Percentiles rank a stretch among this genome's conserved stretches.
phyloP scores from a whole-genome alignment of 2,888 invertebrate genomes.

The Margaritifera margaritifera region DNA sequence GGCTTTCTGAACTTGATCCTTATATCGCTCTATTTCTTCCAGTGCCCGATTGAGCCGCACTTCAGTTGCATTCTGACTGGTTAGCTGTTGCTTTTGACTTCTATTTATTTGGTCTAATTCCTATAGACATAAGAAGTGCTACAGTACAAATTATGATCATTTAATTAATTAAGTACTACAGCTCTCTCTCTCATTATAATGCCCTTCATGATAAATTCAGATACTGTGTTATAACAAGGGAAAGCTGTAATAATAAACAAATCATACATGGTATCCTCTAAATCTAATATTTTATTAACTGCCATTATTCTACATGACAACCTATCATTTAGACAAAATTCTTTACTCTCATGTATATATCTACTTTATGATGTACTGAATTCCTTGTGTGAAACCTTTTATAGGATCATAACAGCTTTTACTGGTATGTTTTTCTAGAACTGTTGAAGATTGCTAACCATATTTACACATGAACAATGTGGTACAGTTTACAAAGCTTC shows the following conservation, averaged over 20 bases:
- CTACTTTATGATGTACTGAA: too few species aligned
- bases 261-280: neutral
- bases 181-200: neutral
- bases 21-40: constrained; percentile 75
- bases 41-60: constrained; percentile 74
- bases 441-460: too few species aligned
- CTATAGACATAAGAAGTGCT: constrained; percentile 45
- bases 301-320: too few species aligned
- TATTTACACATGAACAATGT: too few species aligned
- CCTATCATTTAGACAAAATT: too few species aligned
- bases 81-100: constrained; percentile 72
- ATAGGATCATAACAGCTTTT: too few species aligned
- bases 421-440: too few species aligned
- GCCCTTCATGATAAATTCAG: neutral
- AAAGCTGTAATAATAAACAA: neutral
- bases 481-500: too few species aligned
- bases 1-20: constrained; percentile 67
- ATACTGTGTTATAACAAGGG: neutral
- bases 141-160: neutral
- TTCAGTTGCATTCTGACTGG: constrained; percentile 73
- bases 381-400: too few species aligned
- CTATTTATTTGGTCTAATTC: constrained; percentile 75
- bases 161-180: neutral
- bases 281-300: neutral
- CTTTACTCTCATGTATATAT: too few species aligned